phyloP scores from a whole-genome alignment of 2,113 vertebrate species.

The Circaetus cinerascens region DNA sequence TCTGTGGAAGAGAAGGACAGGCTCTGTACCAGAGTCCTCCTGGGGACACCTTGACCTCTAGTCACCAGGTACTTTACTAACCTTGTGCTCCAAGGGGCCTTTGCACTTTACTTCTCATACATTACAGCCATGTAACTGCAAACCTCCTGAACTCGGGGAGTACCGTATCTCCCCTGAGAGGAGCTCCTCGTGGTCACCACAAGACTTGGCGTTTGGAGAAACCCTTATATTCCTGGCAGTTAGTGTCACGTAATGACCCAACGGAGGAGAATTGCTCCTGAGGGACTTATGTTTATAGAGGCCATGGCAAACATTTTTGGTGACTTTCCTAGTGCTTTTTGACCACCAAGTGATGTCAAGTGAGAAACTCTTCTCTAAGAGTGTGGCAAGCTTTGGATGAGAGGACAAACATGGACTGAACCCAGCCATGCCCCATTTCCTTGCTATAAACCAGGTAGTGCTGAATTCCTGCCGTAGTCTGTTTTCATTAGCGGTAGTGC shows the following conservation, averaged over 20 bases:
- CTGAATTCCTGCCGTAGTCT: not conserved
- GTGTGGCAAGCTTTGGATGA: not conserved
- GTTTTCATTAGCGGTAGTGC: not conserved
- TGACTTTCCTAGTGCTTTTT: not conserved
- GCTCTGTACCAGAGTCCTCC: not conserved
- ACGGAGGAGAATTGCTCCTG: not conserved
- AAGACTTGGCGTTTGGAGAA: not conserved
- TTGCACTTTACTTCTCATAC: not conserved
- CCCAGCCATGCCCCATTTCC: not conserved
- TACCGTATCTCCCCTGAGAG: not conserved
- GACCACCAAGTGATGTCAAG: not conserved
- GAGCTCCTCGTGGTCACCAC: not conserved
- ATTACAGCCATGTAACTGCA: not conserved
- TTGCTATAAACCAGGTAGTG: not conserved
- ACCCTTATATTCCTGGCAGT: not conserved
- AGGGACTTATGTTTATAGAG: not conserved
- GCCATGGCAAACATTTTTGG: not conserved
- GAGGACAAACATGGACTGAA: not conserved
- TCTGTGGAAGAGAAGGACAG: not conserved
- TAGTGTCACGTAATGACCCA: accelerated
- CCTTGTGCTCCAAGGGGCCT: not conserved
- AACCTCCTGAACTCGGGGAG: not conserved
- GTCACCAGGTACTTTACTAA: not conserved
- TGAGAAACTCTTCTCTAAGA: not conserved
- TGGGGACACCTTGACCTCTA: not conserved